Evolutionary conservation across 2,113 vertebrate genomes (phyloP).

Genomic region (Ia io): DNA sequence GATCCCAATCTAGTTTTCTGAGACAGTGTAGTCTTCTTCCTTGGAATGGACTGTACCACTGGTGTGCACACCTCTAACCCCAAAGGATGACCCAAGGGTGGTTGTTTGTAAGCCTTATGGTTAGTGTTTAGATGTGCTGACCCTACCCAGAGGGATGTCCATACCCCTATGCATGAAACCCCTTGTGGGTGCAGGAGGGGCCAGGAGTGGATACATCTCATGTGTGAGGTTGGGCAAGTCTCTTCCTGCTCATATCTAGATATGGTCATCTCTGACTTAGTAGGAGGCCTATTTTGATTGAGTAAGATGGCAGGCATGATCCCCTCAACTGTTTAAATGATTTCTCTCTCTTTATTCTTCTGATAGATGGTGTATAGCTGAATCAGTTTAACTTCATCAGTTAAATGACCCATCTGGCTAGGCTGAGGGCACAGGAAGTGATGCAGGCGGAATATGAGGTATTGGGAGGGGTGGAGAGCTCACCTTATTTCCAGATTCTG

Average conservation of each 20-base stretch:
- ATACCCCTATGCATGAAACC: not conserved
- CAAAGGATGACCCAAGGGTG: not conserved
- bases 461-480: not conserved
- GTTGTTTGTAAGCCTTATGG: not conserved
- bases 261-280: not conserved
- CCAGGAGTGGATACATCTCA: not conserved
- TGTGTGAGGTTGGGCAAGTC: accelerated
- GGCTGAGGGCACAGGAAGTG: not conserved
- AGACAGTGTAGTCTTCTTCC: not conserved
- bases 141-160: not conserved
- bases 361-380: not conserved
- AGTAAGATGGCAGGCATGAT: not conserved
- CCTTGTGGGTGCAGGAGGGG: not conserved
- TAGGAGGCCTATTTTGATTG: not conserved
- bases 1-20: not conserved
- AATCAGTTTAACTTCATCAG: not conserved
- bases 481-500: not conserved
- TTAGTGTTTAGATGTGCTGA: not conserved
- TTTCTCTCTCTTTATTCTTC: not conserved
- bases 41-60: not conserved
- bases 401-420: not conserved
- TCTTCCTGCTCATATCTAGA: not conserved
- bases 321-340: not conserved
- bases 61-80: not conserved
- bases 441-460: not conserved